These are phyloP conservation scores for Apodemia hepburni DNA, from an alignment of 2,888 invertebrate species.

Conservation along the genomic window DNA sequence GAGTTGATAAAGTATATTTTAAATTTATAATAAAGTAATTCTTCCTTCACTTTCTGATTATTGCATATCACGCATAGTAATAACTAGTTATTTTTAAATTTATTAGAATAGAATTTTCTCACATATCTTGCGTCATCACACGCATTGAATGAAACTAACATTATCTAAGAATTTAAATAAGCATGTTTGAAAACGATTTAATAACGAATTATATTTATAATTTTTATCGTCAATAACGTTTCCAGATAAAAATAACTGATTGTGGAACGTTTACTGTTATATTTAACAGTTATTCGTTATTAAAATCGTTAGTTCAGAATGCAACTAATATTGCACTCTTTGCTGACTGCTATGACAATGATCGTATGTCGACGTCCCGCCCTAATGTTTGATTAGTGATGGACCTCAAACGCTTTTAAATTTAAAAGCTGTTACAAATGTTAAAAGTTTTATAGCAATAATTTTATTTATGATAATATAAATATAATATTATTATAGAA, in stretches of 20 bases:
- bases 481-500: neutral
- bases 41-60: slow-evolving; percentile 47
- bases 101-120: slow-evolving; percentile 55
- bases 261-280: too few relatives aligned
- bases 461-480: neutral
- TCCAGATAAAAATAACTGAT: neutral
- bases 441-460: neutral
- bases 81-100: slow-evolving; percentile 48
- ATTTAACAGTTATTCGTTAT: neutral
- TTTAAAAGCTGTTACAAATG: slow-evolving; percentile 1
- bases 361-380: slow-evolving; percentile 1
- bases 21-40: slow-evolving; percentile 1
- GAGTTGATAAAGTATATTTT: slow-evolving; percentile 25
- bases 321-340: slow-evolving; percentile 11
- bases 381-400: slow-evolving; percentile 1
- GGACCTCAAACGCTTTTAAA: neutral
- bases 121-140: slow-evolving; percentile 42
- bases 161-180: neutral
- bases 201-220: neutral
- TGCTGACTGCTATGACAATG: slow-evolving; percentile 2
- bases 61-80: slow-evolving; percentile 68
- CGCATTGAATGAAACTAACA: slow-evolving; percentile 6
- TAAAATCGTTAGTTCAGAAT: neutral
- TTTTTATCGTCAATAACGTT: neutral
- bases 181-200: slow-evolving; percentile 2